Conservation (phyloP, 2,888 invertebrate genomes). For the Hemistola chrysoprasaria region DNA sequence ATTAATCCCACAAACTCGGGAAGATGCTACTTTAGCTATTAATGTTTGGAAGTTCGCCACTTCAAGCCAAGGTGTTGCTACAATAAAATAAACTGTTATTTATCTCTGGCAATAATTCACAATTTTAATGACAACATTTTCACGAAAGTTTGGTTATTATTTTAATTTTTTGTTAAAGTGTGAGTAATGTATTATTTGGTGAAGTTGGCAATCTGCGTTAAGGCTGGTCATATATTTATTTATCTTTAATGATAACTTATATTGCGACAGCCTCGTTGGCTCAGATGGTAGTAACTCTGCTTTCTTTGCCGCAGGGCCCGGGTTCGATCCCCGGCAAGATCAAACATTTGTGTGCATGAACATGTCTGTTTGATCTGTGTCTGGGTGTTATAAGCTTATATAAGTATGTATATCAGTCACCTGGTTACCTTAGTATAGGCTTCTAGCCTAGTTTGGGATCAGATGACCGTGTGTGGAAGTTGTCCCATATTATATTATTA, state of each 20-base stretch:
- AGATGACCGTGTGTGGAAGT: too few relatives aligned
- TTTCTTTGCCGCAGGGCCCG: too few relatives aligned
- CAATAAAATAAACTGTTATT: constrained; percentile 70
- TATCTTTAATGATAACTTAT: not conserved
- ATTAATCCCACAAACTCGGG: constrained; percentile 72
- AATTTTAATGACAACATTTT: constrained; percentile 47
- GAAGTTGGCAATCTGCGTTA: constrained; percentile 17
- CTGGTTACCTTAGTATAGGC: too few relatives aligned
- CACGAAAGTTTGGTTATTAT: constrained; percentile 50
- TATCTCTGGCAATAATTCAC: constrained; percentile 68
- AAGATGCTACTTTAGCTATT: constrained; percentile 62
- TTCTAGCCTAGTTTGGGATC: too few relatives aligned
- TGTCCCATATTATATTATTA: too few relatives aligned
- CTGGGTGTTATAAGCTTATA: too few relatives aligned
- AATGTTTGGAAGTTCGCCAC: constrained; percentile 70
- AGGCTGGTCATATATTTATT: not conserved
- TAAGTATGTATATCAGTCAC: too few relatives aligned
- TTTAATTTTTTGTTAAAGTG: constrained; percentile 51
- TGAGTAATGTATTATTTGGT: constrained; percentile 45
- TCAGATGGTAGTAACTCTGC: too few relatives aligned
- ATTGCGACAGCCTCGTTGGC: too few relatives aligned
- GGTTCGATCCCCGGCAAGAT: too few relatives aligned
- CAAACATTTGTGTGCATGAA: too few relatives aligned
- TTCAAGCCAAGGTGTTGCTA: constrained; percentile 66
- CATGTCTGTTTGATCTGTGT: too few relatives aligned